These are phyloP conservation scores for Lampris megalopsis DNA, from an alignment of 2,113 vertebrate genomes.

Conservation along the genomic window DNA sequence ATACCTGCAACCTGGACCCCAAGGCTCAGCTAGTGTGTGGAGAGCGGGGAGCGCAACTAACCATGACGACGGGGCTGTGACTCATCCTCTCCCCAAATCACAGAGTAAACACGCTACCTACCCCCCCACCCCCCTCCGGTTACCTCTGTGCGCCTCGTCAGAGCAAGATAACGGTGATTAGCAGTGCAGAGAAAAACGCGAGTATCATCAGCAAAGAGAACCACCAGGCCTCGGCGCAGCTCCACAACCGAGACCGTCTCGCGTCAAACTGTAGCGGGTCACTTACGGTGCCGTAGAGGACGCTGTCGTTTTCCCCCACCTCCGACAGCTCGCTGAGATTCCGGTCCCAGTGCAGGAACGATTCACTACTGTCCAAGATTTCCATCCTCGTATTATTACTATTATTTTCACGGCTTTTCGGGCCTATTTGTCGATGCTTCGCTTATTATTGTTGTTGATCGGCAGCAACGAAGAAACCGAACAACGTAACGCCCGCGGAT, in stretches of 20 bases:
- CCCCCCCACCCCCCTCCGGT: background rate
- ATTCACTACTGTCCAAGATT: conserved; percentile 88
- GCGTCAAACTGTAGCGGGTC: background rate
- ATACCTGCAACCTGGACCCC: conserved; percentile 62
- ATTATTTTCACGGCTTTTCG: conserved; percentile 9
- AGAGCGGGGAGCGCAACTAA: conserved; percentile 56
- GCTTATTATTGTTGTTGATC: background rate
- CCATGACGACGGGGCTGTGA: background rate
- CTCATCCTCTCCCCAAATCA: background rate
- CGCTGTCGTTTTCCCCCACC: conserved; percentile 86
- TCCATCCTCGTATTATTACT: conserved; percentile 81
- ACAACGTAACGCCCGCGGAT: too few relatives aligned
- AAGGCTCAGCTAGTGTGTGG: conserved; percentile 61
- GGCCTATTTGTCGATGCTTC: background rate
- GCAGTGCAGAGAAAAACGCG: too few relatives aligned
- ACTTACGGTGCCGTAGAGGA: conserved; percentile 91
- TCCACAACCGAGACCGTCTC: background rate
- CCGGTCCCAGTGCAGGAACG: conserved; percentile 91
- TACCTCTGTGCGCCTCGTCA: background rate
- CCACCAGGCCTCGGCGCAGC: background rate
- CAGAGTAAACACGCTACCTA: background rate
- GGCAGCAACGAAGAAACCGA: too few relatives aligned
- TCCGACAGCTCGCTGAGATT: conserved; percentile 97
- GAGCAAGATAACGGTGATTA: conserved; percentile 12
- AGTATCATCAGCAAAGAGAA: background rate